These are phyloP conservation scores for Gisinianus flammeolus DNA, from an alignment of 2,888 invertebrate species.

Conservation along the genomic window DNA sequence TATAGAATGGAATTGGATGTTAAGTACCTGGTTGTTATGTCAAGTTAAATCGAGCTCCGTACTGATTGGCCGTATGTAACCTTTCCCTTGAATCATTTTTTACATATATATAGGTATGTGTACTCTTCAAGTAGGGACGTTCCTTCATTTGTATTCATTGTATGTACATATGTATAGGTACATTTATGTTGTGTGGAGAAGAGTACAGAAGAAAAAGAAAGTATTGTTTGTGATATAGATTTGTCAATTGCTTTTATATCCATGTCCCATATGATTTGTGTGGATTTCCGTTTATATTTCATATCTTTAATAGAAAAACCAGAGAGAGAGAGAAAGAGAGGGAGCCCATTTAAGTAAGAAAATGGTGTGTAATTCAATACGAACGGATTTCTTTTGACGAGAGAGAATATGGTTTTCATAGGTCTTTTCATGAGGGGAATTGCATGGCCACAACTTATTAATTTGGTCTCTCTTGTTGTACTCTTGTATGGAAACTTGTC, in stretches of 20 bases:
- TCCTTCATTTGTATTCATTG: no score
- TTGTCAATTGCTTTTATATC: no score
- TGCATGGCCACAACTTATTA: neutral
- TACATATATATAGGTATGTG: no score
- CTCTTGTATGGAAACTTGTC: neutral
- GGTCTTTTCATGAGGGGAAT: neutral
- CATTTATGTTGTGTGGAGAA: neutral
- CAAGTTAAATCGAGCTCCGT: no score
- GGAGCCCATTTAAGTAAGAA: neutral
- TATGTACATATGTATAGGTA: no score
- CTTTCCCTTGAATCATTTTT: no score
- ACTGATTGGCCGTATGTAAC: no score
- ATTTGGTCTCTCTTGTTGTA: neutral
- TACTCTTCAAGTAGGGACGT: no score
- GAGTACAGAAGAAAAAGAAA: neutral
- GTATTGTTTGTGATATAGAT: neutral
- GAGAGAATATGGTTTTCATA: slow-evolving; percentile 8
- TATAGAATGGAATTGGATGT: no score
- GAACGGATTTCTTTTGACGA: neutral
- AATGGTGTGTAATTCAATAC: slow-evolving; percentile 11
- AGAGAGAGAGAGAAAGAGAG: neutral
- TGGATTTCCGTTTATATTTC: neutral
- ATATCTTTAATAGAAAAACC: no score
- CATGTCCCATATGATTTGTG: neutral
- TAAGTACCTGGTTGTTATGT: no score